Evolutionary conservation across 1,140 invertebrate species (phyloP).

Genomic region (Tenebrio molitor): DNA sequence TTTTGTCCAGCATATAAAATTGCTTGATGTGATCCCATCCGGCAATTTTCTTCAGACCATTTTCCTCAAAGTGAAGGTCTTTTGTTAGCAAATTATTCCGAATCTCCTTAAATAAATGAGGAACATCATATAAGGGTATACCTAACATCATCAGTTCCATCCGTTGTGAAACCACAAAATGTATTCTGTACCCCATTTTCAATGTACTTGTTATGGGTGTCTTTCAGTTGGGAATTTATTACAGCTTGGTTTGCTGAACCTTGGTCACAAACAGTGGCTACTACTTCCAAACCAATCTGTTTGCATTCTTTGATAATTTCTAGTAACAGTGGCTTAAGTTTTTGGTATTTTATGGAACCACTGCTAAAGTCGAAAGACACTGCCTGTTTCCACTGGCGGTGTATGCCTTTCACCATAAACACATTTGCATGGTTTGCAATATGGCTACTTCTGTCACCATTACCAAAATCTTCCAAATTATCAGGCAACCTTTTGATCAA

Average conservation of each 20-base stretch:
- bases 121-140: no score
- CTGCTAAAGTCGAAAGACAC: slow-evolving; percentile 52
- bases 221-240: slow-evolving; percentile 45
- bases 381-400: slow-evolving; percentile 57
- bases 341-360: slow-evolving; percentile 49
- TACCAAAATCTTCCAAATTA: slow-evolving; percentile 58
- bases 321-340: slow-evolving; percentile 50
- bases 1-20: neutral
- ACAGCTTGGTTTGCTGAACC: no score
- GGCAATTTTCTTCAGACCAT: slow-evolving; percentile 2
- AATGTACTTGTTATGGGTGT: no score
- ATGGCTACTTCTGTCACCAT: slow-evolving; percentile 17
- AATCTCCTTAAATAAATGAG: no score
- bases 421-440: slow-evolving; percentile 61
- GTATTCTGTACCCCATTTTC: no score
- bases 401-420: slow-evolving; percentile 60
- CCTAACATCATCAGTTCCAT: slow-evolving; percentile 51
- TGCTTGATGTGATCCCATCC: slow-evolving; percentile 4
- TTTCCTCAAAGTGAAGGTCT: neutral
- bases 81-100: slow-evolving; percentile 52
- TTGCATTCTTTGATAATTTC: slow-evolving; percentile 41
- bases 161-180: no score
- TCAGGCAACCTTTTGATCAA: no score
- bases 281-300: slow-evolving; percentile 44
- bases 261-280: no score